Evolutionary conservation across 2,797 vertebrate genomes (phyloP), one percentile per base, ranked within the genome.

Genomic region (Sebastes kiyomatsui): DNA sequence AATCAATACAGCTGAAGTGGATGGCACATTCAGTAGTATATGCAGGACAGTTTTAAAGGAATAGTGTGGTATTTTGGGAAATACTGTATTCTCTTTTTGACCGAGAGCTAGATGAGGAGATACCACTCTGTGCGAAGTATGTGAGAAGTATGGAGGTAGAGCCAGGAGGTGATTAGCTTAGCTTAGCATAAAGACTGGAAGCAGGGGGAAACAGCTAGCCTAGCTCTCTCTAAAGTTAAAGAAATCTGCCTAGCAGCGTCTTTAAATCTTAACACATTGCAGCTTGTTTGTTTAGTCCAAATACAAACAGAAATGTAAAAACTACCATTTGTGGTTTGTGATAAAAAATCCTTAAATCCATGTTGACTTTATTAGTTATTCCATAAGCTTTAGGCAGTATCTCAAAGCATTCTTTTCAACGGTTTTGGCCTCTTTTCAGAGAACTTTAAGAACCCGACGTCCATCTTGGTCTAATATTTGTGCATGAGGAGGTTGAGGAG

Each of bases 41-140:
- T 42, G 33, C 22, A 25, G 22, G 16, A 25, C 20, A n/a, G 22
- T 30, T 68, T 46, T 5, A 8, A 33, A 20, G 25, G 22, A 20
- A 22, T 4, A 55, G 8, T 13, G 22, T 23, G 7, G 13, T n/a
- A n/a, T 46, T 75, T 55, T n/a, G 42, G 18, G 25, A 55, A 32
- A 46, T 42, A 46, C 0, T 16, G 7, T 18, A 5, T 35, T 77
- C 12, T 28, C 46, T 62, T 42, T 81, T 2, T 46, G 38, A 18
- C 18, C 0, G 9, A 77, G 33, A 6, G 27, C 33, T 8, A 58
- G 55, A 73, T 13, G 22, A 67, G 4, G 32, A 64, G 32, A 52
- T 38, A n/a, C 11, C 32, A n/a, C 5, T 2, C 49, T 46, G 32
- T 28, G 5, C 7, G 0, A 42, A 0, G 38, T 42, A 42, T 42